These are phyloP conservation scores for Arctopsyche grandis DNA, from an alignment of 1,140 invertebrate species.

Conservation along the genomic window DNA sequence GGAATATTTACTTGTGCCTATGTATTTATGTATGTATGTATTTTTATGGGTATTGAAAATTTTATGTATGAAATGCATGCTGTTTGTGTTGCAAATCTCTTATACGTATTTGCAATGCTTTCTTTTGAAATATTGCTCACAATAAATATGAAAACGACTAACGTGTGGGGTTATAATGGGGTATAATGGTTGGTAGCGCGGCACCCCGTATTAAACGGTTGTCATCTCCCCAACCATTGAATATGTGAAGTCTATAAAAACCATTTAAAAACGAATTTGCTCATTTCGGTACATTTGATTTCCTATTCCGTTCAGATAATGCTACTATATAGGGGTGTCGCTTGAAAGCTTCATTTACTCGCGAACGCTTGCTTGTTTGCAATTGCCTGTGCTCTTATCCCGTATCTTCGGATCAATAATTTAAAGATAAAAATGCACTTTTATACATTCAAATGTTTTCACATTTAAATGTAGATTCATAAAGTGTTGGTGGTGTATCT, in stretches of 20 bases:
- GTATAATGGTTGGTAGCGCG: slow-evolving; percentile 6
- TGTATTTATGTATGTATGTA: no score
- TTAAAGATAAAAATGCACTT: neutral
- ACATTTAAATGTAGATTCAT: neutral
- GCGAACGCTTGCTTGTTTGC: slow-evolving; percentile 6
- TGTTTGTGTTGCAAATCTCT: neutral
- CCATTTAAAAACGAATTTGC: slow-evolving; percentile 55
- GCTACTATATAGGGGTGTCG: slow-evolving; percentile 37
- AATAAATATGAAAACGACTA: slow-evolving; percentile 19
- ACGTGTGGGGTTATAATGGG: slow-evolving; percentile 5
- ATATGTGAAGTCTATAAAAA: slow-evolving; percentile 51
- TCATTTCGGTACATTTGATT: slow-evolving; percentile 53
- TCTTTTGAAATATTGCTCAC: slow-evolving; percentile 5
- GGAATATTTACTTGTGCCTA: no score
- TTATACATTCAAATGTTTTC: neutral
- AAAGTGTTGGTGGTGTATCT: neutral
- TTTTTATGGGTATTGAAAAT: no score
- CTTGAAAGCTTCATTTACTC: slow-evolving; percentile 37
- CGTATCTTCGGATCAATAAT: no score
- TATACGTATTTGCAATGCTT: slow-evolving; percentile 1
- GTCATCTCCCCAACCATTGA: slow-evolving; percentile 46
- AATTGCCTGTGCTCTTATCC: neutral
- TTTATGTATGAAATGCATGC: no score
- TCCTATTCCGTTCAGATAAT: slow-evolving; percentile 41
- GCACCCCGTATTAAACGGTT: slow-evolving; percentile 48